phyloP scores from a whole-genome alignment of 2,113 vertebrate species.

The Leptodactylus fuscus region DNA sequence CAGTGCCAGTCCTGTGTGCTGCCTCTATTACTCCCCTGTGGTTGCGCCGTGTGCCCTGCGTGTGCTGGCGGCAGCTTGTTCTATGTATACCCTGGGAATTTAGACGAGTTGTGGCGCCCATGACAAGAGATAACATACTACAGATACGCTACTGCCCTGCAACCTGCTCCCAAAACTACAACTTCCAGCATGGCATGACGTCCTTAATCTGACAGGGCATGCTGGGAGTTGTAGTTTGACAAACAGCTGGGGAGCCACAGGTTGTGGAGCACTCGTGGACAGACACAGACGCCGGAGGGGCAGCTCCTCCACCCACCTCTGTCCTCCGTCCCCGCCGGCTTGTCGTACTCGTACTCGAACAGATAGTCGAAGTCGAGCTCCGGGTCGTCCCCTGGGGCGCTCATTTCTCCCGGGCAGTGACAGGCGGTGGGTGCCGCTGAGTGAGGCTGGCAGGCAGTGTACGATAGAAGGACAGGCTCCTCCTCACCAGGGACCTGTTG shows the following conservation, averaged over 20 bases:
- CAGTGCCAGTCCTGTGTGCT: no score
- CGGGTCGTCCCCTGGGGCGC: constrained; percentile 77
- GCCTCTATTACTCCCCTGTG: no score
- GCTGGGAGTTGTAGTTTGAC: neutral
- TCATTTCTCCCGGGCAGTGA: constrained; percentile 74
- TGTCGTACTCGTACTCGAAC: constrained; percentile 88
- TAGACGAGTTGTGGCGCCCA: no score
- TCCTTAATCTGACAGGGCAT: neutral
- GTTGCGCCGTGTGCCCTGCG: no score
- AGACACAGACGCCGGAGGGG: no score
- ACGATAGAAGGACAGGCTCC: neutral
- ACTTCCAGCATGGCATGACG: neutral
- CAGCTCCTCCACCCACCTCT: constrained; percentile 75
- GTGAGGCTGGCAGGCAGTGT: constrained; percentile 6
- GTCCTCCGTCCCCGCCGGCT: constrained; percentile 67
- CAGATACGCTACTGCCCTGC: neutral
- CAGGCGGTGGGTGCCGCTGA: constrained; percentile 26
- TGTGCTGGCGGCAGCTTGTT: no score
- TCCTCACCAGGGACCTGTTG: constrained; percentile 55
- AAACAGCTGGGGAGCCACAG: neutral
- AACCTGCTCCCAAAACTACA: neutral
- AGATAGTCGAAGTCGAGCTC: constrained; percentile 89
- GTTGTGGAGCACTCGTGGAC: neutral
- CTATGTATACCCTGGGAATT: neutral
- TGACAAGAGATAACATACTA: neutral